Evolutionary conservation across 1,140 invertebrate species (phyloP).

Genomic region (Drosophila subpulchrella): DNA sequence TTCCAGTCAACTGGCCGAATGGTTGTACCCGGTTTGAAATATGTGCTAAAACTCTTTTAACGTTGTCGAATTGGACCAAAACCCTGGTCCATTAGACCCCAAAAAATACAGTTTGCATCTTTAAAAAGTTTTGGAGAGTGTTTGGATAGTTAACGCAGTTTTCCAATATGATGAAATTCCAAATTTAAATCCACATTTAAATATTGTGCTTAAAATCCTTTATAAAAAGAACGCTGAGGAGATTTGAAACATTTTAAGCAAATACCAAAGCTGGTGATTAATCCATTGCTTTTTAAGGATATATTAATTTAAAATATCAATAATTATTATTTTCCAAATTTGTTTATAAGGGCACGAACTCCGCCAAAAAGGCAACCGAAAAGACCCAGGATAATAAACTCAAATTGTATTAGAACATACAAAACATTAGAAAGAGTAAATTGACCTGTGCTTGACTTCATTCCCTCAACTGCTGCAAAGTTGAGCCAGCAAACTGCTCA

Average conservation of each 20-base stretch:
- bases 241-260: no score
- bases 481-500: neutral
- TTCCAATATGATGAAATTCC: no score
- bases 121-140: no score
- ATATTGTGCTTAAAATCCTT: no score
- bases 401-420: neutral
- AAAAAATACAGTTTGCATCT: neutral
- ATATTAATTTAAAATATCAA: no score
- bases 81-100: neutral
- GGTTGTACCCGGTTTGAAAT: constrained; percentile 20
- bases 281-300: no score
- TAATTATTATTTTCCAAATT: no score
- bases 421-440: neutral
- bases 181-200: no score
- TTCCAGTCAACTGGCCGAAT: constrained; percentile 8
- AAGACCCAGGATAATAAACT: neutral
- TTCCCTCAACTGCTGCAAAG: neutral
- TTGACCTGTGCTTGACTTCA: neutral
- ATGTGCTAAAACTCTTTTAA: neutral
- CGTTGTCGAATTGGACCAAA: neutral
- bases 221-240: no score
- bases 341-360: no score
- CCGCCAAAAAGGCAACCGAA: neutral
- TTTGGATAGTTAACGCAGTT: no score
- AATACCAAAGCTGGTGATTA: no score